Conservation (phyloP, 2,797 vertebrate species). For the Mormyrops boulengeri region DNA sequence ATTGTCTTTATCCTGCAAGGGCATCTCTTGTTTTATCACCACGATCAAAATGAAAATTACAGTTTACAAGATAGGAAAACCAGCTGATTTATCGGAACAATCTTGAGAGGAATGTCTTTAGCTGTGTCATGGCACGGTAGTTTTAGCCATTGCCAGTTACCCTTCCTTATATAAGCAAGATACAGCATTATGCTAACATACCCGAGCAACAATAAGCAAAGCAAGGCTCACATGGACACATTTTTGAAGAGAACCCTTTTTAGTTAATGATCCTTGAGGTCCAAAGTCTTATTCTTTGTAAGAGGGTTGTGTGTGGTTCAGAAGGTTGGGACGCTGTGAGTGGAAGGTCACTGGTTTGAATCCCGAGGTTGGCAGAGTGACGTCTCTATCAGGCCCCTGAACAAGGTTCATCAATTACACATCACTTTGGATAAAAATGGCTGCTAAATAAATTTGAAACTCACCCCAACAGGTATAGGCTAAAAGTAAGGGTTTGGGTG, state of each 20-base stretch:
- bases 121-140: not conserved
- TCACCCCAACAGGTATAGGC: not conserved
- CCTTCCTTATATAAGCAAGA: not conserved
- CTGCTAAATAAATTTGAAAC: not conserved
- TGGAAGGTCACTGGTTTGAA: not conserved
- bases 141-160: not conserved
- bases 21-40: not conserved
- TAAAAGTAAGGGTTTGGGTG: not conserved
- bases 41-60: not conserved
- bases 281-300: not conserved
- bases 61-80: constrained; percentile 9
- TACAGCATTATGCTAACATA: not conserved
- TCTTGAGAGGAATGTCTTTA: not conserved
- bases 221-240: not conserved
- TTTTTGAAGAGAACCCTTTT: not conserved
- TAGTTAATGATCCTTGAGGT: not conserved
- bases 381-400: not conserved
- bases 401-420: not conserved
- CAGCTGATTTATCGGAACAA: not conserved
- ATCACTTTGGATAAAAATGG: not conserved
- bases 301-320: not conserved
- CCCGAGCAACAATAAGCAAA: not conserved
- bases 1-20: not conserved
- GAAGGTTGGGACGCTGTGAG: not conserved
- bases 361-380: not conserved